Conservation (phyloP, 92 coral and sea anemone genomes). For the Diadumene lineata region DNA sequence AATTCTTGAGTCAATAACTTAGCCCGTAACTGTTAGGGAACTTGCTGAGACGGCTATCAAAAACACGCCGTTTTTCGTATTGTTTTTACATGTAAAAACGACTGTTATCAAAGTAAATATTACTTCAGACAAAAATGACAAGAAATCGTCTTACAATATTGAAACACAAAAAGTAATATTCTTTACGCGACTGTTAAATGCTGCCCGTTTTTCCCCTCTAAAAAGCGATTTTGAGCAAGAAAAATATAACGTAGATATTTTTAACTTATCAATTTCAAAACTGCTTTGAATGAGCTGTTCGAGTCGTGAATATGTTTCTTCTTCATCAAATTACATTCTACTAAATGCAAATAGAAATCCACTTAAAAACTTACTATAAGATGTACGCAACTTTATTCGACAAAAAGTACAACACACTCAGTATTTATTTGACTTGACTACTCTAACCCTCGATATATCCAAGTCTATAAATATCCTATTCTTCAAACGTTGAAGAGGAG, state of each 20-base stretch:
- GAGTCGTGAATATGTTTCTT: too few species aligned
- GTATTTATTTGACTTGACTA: background rate
- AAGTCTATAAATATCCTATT: background rate
- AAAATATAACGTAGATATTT: too few species aligned
- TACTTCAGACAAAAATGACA: background rate
- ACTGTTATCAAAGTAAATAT: background rate
- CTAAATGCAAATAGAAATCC: too few species aligned
- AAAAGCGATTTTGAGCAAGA: background rate
- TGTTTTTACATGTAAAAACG: background rate
- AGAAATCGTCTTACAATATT: too few species aligned
- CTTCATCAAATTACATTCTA: too few species aligned
- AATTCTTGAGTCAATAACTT: too few species aligned
- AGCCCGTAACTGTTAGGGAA: background rate
- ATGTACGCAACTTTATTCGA: background rate
- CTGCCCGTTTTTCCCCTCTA: too few species aligned
- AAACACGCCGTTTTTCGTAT: background rate
- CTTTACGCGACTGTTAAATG: background rate
- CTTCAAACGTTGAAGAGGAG: background rate
- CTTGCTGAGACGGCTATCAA: background rate
- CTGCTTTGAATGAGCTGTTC: too few species aligned
- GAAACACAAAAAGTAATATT: background rate
- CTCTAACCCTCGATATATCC: background rate
- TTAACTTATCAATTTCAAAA: too few species aligned
- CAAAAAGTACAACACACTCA: background rate
- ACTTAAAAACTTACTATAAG: background rate